Evolutionary conservation across 2,888 invertebrate genomes (phyloP).

Genomic region (Phasia obesa): DNA sequence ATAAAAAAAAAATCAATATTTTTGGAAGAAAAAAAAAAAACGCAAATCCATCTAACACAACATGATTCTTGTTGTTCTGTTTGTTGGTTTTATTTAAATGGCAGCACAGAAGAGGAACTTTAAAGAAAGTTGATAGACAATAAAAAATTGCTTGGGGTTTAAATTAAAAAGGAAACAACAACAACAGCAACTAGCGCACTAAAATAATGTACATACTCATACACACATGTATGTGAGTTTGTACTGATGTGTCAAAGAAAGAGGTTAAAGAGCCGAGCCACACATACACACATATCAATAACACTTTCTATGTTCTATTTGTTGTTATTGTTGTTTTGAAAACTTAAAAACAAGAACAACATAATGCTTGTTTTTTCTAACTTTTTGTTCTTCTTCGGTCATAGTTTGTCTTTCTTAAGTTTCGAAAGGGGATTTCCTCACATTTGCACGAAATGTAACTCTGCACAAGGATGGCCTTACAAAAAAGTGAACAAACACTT

Average conservation of each 20-base stretch:
- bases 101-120: slow-evolving; percentile 42
- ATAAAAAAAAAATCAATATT: slow-evolving; percentile 51
- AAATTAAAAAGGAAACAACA: slow-evolving; percentile 33
- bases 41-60: slow-evolving; percentile 26
- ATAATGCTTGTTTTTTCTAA: background rate
- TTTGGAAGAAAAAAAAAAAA: slow-evolving; percentile 5
- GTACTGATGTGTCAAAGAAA: slow-evolving; percentile 60
- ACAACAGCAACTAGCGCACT: slow-evolving; percentile 46
- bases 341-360: slow-evolving; percentile 16
- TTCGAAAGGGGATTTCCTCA: slow-evolving; percentile 38
- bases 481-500: background rate
- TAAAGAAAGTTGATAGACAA: slow-evolving; percentile 67
- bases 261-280: slow-evolving; percentile 63
- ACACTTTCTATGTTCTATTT: slow-evolving; percentile 31
- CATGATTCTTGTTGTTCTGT: background rate
- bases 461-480: slow-evolving; percentile 10
- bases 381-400: slow-evolving; percentile 5
- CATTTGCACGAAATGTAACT: slow-evolving; percentile 8
- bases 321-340: slow-evolving; percentile 38
- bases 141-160: slow-evolving; percentile 54
- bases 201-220: slow-evolving; percentile 19
- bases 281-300: slow-evolving; percentile 33
- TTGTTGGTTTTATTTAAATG: slow-evolving; percentile 30
- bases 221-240: too few relatives aligned
- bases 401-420: slow-evolving; percentile 33